Base-by-base conservation (phyloP, 2,888 invertebrate species). In the Pristionchus exspectatus region DNA sequence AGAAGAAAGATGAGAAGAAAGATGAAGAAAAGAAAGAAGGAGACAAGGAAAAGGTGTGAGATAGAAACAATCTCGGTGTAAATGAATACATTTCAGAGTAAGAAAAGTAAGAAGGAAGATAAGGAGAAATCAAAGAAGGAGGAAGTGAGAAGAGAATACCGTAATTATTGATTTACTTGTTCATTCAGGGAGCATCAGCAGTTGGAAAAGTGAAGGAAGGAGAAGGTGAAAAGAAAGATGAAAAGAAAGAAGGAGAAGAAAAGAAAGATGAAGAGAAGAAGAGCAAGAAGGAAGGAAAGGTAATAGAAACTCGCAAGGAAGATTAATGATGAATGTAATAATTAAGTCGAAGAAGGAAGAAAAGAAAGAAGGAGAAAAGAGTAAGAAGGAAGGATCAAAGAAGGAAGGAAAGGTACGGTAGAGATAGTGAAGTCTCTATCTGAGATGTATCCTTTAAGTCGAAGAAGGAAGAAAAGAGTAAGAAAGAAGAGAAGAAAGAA, bases 71-170 rank as follows among this genome's bases (percentile, higher is more conserved):
- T 50, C 44, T 50, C 10, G 44, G 44, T 50, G 5, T 14, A 33
- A 27, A 59, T 44, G 12, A 24, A 38, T 33, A 1, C 12, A 85
- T 30, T 24, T 33, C 24, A 63, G 63, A 63, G 63, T 30, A 85
- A 63, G 85, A 63, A 85, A 59, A 74, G 74, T 38, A 74, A 74
- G 38, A 74, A 74, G 38, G 85, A 85, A 38, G 85, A 63, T 5
- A 63, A 59, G 81, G 77, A 77, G 44, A 77, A 77, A 30, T 77
- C 77, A 44, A 77, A 81, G 81, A 81, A 81, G 54, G 63, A 85
- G 24, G 94, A 94, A 24, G 92, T 90, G 33, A 90, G 87, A 74
- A 24, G 90, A 38, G 90, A 38, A 4, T 33, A 74, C 24, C 9
- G 74, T 38, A 74, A 21, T 38, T 1, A 38, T 9, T 38, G 24